Evolutionary conservation across 2,113 vertebrate genomes (phyloP).

Genomic region (Numenius arquata): DNA sequence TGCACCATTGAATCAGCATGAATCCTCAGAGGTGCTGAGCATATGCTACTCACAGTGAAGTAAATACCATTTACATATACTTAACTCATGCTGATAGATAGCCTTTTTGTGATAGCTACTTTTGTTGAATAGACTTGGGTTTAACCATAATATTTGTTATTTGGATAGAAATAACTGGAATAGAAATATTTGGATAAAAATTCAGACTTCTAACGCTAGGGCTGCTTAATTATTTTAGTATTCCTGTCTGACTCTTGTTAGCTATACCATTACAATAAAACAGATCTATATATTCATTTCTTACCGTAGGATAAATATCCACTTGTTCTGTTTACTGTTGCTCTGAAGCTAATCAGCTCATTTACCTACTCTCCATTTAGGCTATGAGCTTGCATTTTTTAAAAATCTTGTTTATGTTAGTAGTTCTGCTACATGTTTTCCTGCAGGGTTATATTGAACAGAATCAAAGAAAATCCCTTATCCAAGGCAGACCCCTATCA

Average conservation of each 20-base stretch:
- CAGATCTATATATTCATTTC: background rate
- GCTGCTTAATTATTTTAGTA: background rate
- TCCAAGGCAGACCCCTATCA: background rate
- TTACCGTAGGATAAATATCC: background rate
- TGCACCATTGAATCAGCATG: background rate
- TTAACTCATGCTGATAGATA: background rate
- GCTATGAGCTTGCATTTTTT: background rate
- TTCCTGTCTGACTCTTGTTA: background rate
- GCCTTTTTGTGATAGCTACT: background rate
- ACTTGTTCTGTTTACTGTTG: background rate
- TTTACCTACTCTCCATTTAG: background rate
- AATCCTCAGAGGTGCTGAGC: constrained; percentile 4
- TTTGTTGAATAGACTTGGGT: background rate
- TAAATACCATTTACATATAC: constrained; percentile 3
- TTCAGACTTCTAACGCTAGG: background rate
- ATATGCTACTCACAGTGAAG: background rate
- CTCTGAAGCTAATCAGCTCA: background rate
- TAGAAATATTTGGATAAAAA: background rate
- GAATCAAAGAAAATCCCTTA: background rate
- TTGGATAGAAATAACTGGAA: background rate
- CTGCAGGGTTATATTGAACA: background rate
- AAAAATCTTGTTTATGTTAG: background rate
- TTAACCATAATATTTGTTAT: background rate
- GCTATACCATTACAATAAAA: background rate
- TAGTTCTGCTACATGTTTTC: background rate